Percentiles rank a stretch among this genome's conserved stretches.
Evolutionary conservation across 2,888 invertebrate genomes (phyloP).

Genomic region (Brassicogethes aeneus): DNA sequence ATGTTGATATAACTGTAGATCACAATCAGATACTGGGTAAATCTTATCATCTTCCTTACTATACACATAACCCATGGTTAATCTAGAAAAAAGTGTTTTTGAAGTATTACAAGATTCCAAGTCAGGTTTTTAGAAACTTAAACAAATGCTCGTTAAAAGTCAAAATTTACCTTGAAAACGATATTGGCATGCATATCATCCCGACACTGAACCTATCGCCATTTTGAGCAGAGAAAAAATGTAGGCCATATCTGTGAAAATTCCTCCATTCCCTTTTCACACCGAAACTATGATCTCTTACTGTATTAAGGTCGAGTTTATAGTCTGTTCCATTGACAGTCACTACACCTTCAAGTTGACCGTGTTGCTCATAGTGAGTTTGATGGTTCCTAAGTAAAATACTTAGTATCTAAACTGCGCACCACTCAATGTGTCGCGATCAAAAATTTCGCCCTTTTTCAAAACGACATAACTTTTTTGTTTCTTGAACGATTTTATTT

Average conservation of each 20-base stretch:
- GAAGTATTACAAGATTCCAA: background rate
- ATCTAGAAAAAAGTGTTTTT: constrained; percentile 38
- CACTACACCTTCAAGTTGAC: constrained; percentile 48
- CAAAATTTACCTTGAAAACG: constrained; percentile 46
- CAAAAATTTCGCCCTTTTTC: too few relatives aligned
- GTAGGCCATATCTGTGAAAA: constrained; percentile 60
- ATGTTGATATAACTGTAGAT: constrained; percentile 51
- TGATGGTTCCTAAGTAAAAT: constrained; percentile 52
- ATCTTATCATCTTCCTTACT: constrained; percentile 37
- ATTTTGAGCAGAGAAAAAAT: constrained; percentile 59
- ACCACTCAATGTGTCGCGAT: too few relatives aligned
- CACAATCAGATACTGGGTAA: constrained; percentile 41
- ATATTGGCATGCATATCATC: constrained; percentile 54
- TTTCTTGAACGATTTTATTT: too few relatives aligned
- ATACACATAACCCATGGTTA: constrained; percentile 55
- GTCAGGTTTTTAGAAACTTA: background rate
- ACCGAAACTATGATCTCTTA: constrained; percentile 64
- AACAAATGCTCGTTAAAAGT: background rate
- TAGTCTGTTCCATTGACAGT: constrained; percentile 45
- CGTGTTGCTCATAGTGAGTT: constrained; percentile 71
- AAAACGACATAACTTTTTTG: too few relatives aligned
- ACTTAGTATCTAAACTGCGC: too few relatives aligned
- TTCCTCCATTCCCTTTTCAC: constrained; percentile 53
- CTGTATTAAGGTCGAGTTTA: constrained; percentile 48
- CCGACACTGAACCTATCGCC: constrained; percentile 56